phyloP scores from a whole-genome alignment of 2,888 invertebrate species.

The Thera britannica region DNA sequence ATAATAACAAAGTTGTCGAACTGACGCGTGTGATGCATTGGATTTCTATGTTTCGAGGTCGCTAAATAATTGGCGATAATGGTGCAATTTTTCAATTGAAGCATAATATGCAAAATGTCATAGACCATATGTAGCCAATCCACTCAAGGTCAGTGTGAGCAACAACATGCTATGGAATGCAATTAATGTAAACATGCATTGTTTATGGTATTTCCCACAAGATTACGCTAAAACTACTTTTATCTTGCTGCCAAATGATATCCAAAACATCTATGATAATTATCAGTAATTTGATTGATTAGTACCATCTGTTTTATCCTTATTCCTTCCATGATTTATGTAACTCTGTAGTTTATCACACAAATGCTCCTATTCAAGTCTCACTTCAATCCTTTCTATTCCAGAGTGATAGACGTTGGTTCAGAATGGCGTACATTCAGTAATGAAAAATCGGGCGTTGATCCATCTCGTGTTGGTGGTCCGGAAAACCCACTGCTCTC shows the following conservation, averaged over 20 bases:
- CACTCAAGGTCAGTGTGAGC: constrained; percentile 34
- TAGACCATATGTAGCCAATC: constrained; percentile 28
- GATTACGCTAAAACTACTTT: not conserved
- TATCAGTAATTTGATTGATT: not conserved
- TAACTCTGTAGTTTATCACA: not conserved
- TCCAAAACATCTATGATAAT: not conserved
- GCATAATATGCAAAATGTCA: constrained; percentile 45
- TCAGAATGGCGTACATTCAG: constrained; percentile 99
- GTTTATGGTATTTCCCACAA: constrained; percentile 11
- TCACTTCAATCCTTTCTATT: constrained; percentile 30
- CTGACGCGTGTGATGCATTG: constrained; percentile 53
- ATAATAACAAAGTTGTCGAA: constrained; percentile 54
- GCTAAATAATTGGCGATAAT: constrained; percentile 47
- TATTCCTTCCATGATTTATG: not conserved
- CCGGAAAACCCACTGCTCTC: constrained; percentile 98
- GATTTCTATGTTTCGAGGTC: constrained; percentile 61
- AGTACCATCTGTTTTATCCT: not conserved
- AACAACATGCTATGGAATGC: constrained; percentile 27
- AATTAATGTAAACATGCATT: constrained; percentile 17
- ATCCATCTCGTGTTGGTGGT: constrained; percentile 99
- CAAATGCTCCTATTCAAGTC: not conserved
- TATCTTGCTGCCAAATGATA: not conserved
- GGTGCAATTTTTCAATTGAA: constrained; percentile 47
- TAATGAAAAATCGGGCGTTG: constrained; percentile 98
- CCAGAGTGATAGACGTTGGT: constrained; percentile 99